Evolutionary conservation across 2,797 vertebrate genomes (phyloP).

Genomic region (Pteronotus mesoamericanus): DNA sequence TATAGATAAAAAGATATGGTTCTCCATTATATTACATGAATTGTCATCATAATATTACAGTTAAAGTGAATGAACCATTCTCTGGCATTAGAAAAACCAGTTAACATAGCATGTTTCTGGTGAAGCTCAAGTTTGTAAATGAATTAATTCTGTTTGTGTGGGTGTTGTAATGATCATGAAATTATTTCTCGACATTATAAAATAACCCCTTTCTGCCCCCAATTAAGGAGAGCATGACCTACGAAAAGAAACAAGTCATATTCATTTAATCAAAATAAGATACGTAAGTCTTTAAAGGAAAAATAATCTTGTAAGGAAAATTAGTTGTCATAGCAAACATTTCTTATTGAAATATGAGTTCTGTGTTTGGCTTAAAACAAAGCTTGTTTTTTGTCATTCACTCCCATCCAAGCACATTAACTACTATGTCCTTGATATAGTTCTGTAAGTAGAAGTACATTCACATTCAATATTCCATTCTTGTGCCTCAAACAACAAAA

Average conservation of each 20-base stretch:
- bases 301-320: constrained; percentile 11
- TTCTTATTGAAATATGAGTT: constrained; percentile 28
- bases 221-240: constrained; percentile 41
- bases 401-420: not conserved
- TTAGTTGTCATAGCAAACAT: constrained; percentile 5
- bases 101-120: constrained; percentile 66
- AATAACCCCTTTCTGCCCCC: constrained; percentile 30
- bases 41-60: constrained; percentile 75
- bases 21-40: constrained; percentile 59
- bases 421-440: not conserved
- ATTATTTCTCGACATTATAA: constrained; percentile 63
- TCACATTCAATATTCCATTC: not conserved
- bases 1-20: constrained; percentile 66
- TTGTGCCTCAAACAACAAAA: not conserved
- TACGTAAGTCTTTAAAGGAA: not conserved
- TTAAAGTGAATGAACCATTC: constrained; percentile 72
- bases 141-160: constrained; percentile 62
- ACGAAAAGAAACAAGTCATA: constrained; percentile 39
- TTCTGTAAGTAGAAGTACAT: not conserved
- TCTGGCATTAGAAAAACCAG: constrained; percentile 73
- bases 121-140: constrained; percentile 69
- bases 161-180: constrained; percentile 50
- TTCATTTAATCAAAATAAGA: constrained; percentile 60
- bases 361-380: not conserved
- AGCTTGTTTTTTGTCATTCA: not conserved